phyloP scores from a whole-genome alignment of 2,888 invertebrate genomes.

The Entomobrya multifasciata region DNA sequence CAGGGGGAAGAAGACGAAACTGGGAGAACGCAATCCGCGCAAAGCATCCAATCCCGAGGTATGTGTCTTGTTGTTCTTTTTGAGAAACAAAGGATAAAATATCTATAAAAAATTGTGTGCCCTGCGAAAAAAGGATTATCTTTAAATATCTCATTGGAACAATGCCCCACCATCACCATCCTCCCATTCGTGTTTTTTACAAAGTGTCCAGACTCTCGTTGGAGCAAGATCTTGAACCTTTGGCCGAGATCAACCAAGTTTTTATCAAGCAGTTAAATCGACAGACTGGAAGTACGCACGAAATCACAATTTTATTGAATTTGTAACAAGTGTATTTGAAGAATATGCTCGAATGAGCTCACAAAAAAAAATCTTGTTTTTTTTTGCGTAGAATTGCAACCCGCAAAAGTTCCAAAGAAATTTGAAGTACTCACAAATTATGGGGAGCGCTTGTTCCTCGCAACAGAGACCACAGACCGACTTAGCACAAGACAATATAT shows the following conservation, averaged over 20 bases:
- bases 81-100: background rate
- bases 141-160: background rate
- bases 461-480: slow-evolving; percentile 81
- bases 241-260: slow-evolving; percentile 69
- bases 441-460: slow-evolving; percentile 80
- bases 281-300: slow-evolving; percentile 69
- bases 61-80: slow-evolving; percentile 18
- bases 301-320: no score
- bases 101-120: background rate
- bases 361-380: no score
- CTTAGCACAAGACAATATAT: slow-evolving; percentile 56
- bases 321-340: no score
- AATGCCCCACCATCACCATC: slow-evolving; percentile 12
- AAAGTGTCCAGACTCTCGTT: slow-evolving; percentile 64
- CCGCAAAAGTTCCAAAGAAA: slow-evolving; percentile 80
- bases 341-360: no score
- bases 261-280: slow-evolving; percentile 68
- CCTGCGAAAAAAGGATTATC: background rate
- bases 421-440: slow-evolving; percentile 81
- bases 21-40: slow-evolving; percentile 47
- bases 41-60: slow-evolving; percentile 66
- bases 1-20: slow-evolving; percentile 42
- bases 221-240: slow-evolving; percentile 68
- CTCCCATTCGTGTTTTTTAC: background rate
- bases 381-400: slow-evolving; percentile 71